Evolutionary conservation across 2,797 vertebrate genomes (phyloP), one percentile per base, ranked within the genome.

Genomic region (Diplodus sargus): DNA sequence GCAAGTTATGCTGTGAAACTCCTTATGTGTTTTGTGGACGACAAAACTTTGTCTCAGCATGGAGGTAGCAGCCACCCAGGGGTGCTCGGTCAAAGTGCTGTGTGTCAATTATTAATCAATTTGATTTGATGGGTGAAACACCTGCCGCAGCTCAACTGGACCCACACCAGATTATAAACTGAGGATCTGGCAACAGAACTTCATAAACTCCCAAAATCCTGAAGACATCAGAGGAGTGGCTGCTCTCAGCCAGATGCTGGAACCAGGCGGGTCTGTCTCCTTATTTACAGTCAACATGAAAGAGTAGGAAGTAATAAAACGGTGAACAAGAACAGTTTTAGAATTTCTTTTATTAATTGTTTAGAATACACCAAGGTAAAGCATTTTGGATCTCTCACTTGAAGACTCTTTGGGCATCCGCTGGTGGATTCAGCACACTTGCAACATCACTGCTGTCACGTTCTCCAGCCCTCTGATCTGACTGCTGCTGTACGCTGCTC

Each of bases 301-400:
- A 60, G 18, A 30, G 8, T 23, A 53, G 16, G 23, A 57, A 75
- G 20, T 2, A 72, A 78, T 15, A 42, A 73, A 58, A 85, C 64
- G 49, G 9, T 2, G 0, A 61, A 63, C 47, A 80, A 20, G 48
- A 42, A 70, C 0, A 61, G 22, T 86, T 82, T 15, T 69, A 89
- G 57, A 71, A 49, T 34, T 76, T 75, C 53, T 83, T 90, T 90
- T 88, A 90, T 92, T 93, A 74, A 85, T 62, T 43, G 70, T 90
- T 89, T 74, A 84, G 79, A 89, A 87, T 79, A 91, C 85, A 91
- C 85, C 82, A 70, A 58, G 42, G 73, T 90, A 84, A 89, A 92
- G 84, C 87, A 85, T 88, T 82, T 89, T 70, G 34, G 75, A 87
- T 82, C 75, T 79, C 74, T 86, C 57, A 64, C 81, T 81, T 79